phyloP scores from a whole-genome alignment of 2,888 invertebrate genomes.

The Augochlorella aurata region DNA sequence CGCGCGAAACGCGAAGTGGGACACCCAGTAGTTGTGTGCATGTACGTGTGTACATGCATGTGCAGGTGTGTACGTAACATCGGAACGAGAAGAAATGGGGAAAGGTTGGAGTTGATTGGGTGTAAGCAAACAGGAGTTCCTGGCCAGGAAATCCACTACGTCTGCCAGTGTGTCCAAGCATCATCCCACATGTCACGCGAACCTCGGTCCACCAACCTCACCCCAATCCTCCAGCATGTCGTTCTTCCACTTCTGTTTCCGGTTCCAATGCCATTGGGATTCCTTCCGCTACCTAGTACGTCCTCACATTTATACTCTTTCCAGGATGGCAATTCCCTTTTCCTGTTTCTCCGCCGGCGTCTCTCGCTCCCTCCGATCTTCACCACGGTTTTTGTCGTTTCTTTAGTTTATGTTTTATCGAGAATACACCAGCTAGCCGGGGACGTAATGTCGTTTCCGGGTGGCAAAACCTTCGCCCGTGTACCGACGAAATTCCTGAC shows the following conservation, averaged over 20 bases:
- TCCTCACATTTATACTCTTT: constrained; percentile 56
- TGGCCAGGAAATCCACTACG: constrained; percentile 63
- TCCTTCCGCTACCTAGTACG: constrained; percentile 57
- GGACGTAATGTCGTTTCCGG: not conserved
- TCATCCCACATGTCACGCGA: constrained; percentile 63
- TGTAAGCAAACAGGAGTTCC: constrained; percentile 69
- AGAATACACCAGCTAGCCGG: not conserved
- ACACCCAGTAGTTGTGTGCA: too few relatives aligned
- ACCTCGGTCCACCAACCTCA: constrained; percentile 29
- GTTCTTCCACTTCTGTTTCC: constrained; percentile 59
- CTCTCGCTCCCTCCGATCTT: constrained; percentile 16
- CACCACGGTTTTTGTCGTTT: constrained; percentile 23
- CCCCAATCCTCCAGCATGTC: constrained; percentile 39
- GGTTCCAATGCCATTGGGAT: constrained; percentile 61
- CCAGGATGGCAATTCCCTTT: constrained; percentile 34
- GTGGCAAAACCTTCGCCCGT: too few relatives aligned
- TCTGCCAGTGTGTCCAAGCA: constrained; percentile 62
- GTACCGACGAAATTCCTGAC: too few relatives aligned
- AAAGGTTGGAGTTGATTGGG: constrained; percentile 70
- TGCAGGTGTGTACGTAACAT: constrained; percentile 9
- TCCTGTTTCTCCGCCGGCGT: not conserved
- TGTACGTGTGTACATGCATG: not conserved
- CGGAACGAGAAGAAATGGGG: constrained; percentile 42
- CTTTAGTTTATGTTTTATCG: not conserved
- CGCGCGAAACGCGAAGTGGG: too few relatives aligned